These are phyloP conservation scores for Phthorimaea operculella DNA, from an alignment of 1,140 invertebrate genomes.

Conservation along the genomic window DNA sequence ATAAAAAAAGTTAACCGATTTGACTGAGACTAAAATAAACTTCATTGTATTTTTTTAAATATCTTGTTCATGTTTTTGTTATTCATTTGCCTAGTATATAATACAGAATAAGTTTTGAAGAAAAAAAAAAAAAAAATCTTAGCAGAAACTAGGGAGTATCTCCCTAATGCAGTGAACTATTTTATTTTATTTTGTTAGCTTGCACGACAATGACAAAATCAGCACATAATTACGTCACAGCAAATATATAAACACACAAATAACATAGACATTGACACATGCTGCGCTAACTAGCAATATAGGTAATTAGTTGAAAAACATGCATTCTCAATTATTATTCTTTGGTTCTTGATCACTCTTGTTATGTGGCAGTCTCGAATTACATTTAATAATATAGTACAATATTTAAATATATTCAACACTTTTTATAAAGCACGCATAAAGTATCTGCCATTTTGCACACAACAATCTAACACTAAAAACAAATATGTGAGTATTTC, in stretches of 20 bases:
- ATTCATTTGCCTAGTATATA: too few relatives aligned
- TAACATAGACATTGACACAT: constrained; percentile 13
- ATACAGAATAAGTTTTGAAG: too few relatives aligned
- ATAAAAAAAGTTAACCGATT: too few relatives aligned
- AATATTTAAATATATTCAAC: too few relatives aligned
- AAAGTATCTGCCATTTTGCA: constrained; percentile 32
- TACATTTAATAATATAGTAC: constrained; percentile 4
- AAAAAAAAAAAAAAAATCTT: too few relatives aligned
- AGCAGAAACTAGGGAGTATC: too few relatives aligned
- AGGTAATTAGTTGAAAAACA: constrained; percentile 15
- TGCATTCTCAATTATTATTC: constrained; percentile 18
- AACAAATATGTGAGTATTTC: neutral
- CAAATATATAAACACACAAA: constrained; percentile 17
- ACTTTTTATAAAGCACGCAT: neutral
- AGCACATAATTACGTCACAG: neutral
- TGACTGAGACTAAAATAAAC: too few relatives aligned
- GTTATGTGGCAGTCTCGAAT: constrained; percentile 22
- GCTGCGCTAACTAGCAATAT: constrained; percentile 11
- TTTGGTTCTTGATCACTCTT: constrained; percentile 47
- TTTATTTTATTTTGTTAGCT: too few relatives aligned
- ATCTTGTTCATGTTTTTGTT: too few relatives aligned
- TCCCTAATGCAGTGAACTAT: too few relatives aligned
- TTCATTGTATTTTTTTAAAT: too few relatives aligned
- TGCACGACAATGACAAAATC: too few relatives aligned
- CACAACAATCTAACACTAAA: neutral